Evolutionary conservation across 2,888 invertebrate species (phyloP).

Genomic region (Drosophila ustulata): DNA sequence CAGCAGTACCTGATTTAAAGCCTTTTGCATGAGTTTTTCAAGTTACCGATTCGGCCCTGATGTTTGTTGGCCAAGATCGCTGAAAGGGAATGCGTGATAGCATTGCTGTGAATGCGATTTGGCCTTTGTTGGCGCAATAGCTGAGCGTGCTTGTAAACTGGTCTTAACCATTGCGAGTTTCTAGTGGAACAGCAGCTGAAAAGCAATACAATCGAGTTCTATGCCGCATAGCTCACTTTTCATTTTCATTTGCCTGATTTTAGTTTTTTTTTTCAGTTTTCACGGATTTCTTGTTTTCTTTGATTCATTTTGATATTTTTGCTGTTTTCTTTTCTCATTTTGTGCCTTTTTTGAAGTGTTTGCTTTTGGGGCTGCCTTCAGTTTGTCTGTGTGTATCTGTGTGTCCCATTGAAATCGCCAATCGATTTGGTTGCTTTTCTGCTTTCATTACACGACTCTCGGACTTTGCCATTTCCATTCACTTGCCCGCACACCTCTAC

Average conservation of each 20-base stretch:
- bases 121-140: slow-evolving; percentile 21
- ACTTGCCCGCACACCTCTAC: slow-evolving; percentile 20
- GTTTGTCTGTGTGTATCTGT: slow-evolving; percentile 1
- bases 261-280: slow-evolving; percentile 13
- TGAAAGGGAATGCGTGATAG: background rate
- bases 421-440: slow-evolving; percentile 64
- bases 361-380: slow-evolving; percentile 39
- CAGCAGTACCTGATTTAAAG: background rate
- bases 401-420: slow-evolving; percentile 69
- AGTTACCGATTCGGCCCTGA: background rate
- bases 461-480: slow-evolving; percentile 43
- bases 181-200: slow-evolving; percentile 10
- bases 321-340: background rate
- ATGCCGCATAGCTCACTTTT: slow-evolving; percentile 43
- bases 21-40: background rate
- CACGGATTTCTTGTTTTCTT: background rate
- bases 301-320: background rate
- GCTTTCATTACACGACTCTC: slow-evolving; percentile 51
- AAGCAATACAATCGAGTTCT: slow-evolving; percentile 38
- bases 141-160: background rate
- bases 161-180: slow-evolving; percentile 8
- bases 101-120: slow-evolving; percentile 4
- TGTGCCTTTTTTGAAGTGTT: slow-evolving; percentile 39
- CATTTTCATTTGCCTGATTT: slow-evolving; percentile 46
- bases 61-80: slow-evolving; percentile 11